phyloP scores from a whole-genome alignment of 1,140 invertebrate species.

The Campoletis sonorensis region DNA sequence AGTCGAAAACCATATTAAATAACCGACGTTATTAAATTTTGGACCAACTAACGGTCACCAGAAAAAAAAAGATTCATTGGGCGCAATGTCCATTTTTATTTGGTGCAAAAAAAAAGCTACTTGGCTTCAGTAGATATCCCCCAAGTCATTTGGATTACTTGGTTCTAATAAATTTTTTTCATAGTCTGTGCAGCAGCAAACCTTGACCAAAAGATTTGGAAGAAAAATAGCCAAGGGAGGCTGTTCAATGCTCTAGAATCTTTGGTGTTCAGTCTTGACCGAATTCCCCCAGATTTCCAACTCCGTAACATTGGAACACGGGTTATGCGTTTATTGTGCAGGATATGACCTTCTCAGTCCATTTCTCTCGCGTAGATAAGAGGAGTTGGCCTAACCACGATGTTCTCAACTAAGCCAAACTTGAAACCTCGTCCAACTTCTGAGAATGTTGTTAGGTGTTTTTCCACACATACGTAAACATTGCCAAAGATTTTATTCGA shows the following conservation, averaged over 20 bases:
- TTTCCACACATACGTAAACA: no score
- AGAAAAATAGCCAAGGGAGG: neutral
- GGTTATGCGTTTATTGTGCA: slow-evolving; percentile 39
- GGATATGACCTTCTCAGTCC: neutral
- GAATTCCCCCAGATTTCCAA: neutral
- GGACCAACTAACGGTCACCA: no score
- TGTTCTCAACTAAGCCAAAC: neutral
- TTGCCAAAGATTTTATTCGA: no score
- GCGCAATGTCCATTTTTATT: no score
- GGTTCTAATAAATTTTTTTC: no score
- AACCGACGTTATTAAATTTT: no score
- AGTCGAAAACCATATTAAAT: no score
- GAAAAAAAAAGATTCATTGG: no score
- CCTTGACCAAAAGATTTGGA: neutral
- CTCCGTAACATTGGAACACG: slow-evolving; percentile 3
- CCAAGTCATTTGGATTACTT: no score
- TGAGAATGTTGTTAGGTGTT: neutral
- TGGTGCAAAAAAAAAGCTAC: no score
- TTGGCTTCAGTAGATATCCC: no score
- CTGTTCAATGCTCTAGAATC: neutral
- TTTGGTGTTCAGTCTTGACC: slow-evolving; percentile 7
- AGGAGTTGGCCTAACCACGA: neutral
- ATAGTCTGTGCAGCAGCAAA: no score
- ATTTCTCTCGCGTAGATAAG: neutral
- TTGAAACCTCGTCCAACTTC: neutral